phyloP scores from a whole-genome alignment of 2,797 vertebrate species.

The Babyrousa celebensis region DNA sequence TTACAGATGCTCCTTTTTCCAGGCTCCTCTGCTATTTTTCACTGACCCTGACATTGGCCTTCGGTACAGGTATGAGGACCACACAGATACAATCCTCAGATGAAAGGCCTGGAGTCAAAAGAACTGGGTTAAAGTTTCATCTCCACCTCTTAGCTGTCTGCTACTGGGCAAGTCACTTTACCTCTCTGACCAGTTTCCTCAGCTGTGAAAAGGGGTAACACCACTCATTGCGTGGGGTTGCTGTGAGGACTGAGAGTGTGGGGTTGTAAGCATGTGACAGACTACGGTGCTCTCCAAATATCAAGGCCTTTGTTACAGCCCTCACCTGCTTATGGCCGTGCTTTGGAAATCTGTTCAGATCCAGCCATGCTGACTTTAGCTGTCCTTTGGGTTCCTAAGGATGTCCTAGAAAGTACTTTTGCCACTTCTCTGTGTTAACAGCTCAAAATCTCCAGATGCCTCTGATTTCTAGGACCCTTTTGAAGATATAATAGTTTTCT shows the following conservation, averaged over 20 bases:
- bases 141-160: neutral
- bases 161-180: neutral
- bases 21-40: neutral
- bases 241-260: neutral
- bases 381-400: slow-evolving; percentile 64
- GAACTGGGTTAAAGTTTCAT: neutral
- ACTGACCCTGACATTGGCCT: neutral
- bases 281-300: neutral
- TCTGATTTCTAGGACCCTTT: slow-evolving; percentile 66
- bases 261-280: neutral
- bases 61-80: neutral
- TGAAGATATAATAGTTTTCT: slow-evolving; percentile 62
- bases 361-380: slow-evolving; percentile 68
- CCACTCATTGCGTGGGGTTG: too few relatives aligned
- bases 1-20: neutral
- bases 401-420: slow-evolving; percentile 82
- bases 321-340: neutral
- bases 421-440: slow-evolving; percentile 70
- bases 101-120: neutral
- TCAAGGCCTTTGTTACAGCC: neutral
- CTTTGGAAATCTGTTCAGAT: slow-evolving; percentile 69
- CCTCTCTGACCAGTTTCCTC: neutral
- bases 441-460: slow-evolving; percentile 76
- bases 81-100: neutral
- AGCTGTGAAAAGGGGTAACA: neutral